phyloP scores from a whole-genome alignment of 2,113 vertebrate genomes.

The Gymnorhina tibicen region DNA sequence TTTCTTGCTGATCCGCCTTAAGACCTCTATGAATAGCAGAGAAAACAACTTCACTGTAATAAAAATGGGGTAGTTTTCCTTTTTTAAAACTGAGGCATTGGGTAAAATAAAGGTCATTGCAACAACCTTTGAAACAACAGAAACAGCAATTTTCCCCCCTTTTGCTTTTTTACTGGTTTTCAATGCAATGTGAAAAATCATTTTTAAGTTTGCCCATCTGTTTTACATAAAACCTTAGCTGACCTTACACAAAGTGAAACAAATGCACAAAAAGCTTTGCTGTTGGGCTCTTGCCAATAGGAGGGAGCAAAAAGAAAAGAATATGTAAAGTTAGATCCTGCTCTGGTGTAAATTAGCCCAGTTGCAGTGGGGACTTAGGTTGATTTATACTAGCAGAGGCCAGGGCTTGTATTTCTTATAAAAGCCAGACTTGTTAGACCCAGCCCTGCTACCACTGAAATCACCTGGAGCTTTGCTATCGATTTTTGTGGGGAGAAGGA shows the following conservation, averaged over 20 bases:
- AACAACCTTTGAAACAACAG: slow-evolving; percentile 15
- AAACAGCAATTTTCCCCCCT: not conserved
- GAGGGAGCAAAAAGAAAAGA: not conserved
- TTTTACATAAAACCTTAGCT: slow-evolving; percentile 61
- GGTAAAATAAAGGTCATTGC: slow-evolving; percentile 45
- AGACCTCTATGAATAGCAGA: not conserved
- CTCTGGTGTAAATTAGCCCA: slow-evolving; percentile 54
- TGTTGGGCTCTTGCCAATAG: slow-evolving; percentile 36
- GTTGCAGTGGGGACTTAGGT: not conserved
- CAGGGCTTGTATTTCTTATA: not conserved
- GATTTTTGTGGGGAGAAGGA: not conserved
- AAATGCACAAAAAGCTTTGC: slow-evolving; percentile 46
- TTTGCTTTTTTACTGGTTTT: slow-evolving; percentile 37
- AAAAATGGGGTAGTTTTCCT: not conserved
- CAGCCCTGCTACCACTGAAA: not conserved
- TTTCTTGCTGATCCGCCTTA: slow-evolving; percentile 7
- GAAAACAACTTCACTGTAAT: slow-evolving; percentile 19
- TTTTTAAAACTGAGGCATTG: slow-evolving; percentile 9
- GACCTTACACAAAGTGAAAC: slow-evolving; percentile 57
- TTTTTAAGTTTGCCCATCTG: slow-evolving; percentile 54
- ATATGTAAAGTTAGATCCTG: slow-evolving; percentile 13
- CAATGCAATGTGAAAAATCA: slow-evolving; percentile 40
- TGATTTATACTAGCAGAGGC: slow-evolving; percentile 47
- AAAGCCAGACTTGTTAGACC: not conserved
- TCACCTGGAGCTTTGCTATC: not conserved